Evolutionary conservation across 2,888 invertebrate species (phyloP).

Genomic region (Ectropis crepuscularia): DNA sequence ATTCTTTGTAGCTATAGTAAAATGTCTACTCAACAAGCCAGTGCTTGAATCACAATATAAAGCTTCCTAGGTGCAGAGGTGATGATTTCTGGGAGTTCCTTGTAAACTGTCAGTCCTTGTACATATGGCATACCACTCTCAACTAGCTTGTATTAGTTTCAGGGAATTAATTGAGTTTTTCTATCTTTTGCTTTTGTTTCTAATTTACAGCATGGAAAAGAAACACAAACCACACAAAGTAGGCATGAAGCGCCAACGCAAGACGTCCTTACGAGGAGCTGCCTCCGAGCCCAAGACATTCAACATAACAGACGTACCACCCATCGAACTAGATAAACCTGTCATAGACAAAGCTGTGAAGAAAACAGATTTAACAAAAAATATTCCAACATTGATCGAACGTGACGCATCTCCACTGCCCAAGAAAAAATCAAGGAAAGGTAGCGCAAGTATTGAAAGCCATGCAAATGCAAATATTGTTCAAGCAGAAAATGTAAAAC

Average conservation of each 20-base stretch:
- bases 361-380: background rate
- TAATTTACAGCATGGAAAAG: conserved; percentile 46
- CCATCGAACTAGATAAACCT: background rate
- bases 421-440: background rate
- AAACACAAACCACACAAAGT: conserved; percentile 23
- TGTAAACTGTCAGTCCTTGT: no score
- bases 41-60: no score
- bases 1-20: no score
- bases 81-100: no score
- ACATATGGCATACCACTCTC: background rate
- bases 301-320: conserved; percentile 4
- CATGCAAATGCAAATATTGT: background rate
- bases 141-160: no score
- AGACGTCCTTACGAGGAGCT: conserved; percentile 30
- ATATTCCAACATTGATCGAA: background rate
- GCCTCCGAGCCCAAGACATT: conserved; percentile 45
- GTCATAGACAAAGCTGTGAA: background rate
- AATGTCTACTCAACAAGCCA: no score
- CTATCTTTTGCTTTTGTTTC: background rate
- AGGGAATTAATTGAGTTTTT: no score
- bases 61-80: no score
- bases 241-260: conserved; percentile 47
- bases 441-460: background rate
- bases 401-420: background rate
- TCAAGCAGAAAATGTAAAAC: background rate